Conservation (phyloP, 2,113 vertebrate species). For the Hippocampus barbouri region DNA sequence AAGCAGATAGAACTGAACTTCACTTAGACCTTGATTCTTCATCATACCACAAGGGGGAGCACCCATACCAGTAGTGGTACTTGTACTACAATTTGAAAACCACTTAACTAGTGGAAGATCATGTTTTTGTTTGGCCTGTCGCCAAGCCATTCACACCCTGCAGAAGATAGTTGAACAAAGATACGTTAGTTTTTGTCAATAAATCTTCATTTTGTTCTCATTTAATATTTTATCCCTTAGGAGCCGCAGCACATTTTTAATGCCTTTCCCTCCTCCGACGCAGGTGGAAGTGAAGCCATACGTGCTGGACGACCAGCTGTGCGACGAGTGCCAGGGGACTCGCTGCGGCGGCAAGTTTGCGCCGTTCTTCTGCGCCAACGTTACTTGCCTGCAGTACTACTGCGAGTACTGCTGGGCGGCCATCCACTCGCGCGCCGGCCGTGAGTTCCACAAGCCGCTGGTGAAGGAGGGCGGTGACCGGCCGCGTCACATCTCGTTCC, state of each 20-base stretch:
- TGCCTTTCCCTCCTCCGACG: background rate
- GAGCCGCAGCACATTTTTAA: background rate
- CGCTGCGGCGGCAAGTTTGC: constrained; percentile 98
- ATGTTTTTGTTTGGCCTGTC: too few species aligned
- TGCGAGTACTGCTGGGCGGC: constrained; percentile 99
- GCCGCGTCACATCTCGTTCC: constrained; percentile 99
- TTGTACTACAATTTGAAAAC: too few species aligned
- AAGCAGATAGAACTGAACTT: too few species aligned
- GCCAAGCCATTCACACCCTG: too few species aligned
- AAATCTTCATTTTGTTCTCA: background rate
- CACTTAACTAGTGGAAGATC: too few species aligned
- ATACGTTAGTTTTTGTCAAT: too few species aligned
- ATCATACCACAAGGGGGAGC: too few species aligned
- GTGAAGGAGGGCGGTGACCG: constrained; percentile 99
- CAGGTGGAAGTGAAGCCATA: constrained; percentile 99
- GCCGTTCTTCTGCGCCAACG: constrained; percentile 99
- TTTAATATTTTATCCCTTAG: background rate
- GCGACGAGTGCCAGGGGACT: constrained; percentile 98
- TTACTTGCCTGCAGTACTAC: constrained; percentile 99
- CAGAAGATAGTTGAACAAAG: too few species aligned
- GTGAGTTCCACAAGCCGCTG: constrained; percentile 99
- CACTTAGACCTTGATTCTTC: too few species aligned
- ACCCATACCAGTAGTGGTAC: too few species aligned
- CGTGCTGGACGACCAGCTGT: constrained; percentile 99
- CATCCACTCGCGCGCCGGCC: constrained; percentile 96